phyloP scores from a whole-genome alignment of 2,113 vertebrate species.

The Manacus vitellinus region DNA sequence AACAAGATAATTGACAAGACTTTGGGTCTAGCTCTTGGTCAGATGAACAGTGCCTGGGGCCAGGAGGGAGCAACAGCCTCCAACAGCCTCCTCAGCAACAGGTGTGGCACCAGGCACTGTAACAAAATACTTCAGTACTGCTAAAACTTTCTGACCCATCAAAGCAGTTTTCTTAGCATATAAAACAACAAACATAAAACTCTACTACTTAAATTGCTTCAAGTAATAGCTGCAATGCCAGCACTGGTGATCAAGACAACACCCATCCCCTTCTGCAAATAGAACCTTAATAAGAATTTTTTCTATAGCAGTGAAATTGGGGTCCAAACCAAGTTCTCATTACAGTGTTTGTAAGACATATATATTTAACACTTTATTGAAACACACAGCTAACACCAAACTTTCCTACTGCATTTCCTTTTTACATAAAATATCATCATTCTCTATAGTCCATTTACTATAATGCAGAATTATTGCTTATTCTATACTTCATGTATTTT shows the following conservation, averaged over 20 bases:
- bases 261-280: background rate
- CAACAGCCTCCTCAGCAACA: background rate
- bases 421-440: background rate
- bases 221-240: background rate
- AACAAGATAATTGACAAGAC: background rate
- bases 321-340: background rate
- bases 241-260: background rate
- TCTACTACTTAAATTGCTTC: background rate
- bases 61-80: background rate
- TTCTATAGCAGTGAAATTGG: background rate
- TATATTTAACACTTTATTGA: background rate
- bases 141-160: background rate
- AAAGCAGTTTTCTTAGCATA: background rate
- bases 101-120: rapidly evolving
- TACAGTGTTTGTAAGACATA: background rate
- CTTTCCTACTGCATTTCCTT: background rate
- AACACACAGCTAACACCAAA: background rate
- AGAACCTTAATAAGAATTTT: background rate
- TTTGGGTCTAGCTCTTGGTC: background rate
- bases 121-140: background rate
- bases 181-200: background rate
- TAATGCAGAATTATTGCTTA: background rate
- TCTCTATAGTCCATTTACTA: background rate
- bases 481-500: background rate
- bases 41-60: background rate